A percentile compares a stretch with the other conserved stretches of the same genome.
Evolutionary conservation across 2,888 invertebrate species (phyloP).

Genomic region (Scaptomyza flava): DNA sequence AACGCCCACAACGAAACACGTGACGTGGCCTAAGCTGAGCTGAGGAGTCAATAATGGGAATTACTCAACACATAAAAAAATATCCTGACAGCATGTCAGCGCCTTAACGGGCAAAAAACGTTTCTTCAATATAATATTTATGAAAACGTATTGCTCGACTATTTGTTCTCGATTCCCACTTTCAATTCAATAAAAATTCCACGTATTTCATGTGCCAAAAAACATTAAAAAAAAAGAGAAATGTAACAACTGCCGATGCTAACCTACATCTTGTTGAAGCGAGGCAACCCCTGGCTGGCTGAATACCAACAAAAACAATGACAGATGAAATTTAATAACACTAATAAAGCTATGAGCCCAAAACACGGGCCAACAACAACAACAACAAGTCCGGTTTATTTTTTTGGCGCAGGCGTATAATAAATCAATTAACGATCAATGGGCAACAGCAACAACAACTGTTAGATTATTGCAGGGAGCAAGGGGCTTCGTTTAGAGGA

Average conservation of each 20-base stretch:
- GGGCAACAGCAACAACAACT: slow-evolving; percentile 19
- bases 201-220: slow-evolving; percentile 59
- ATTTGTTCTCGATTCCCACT: slow-evolving; percentile 24
- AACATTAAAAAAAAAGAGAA: neutral
- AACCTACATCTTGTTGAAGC: slow-evolving; percentile 41
- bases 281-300: slow-evolving; percentile 16
- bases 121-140: slow-evolving; percentile 25
- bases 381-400: slow-evolving; percentile 1
- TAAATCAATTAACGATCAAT: slow-evolving; percentile 72
- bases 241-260: slow-evolving; percentile 66
- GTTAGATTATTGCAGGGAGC: slow-evolving; percentile 41
- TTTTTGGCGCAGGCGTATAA: slow-evolving; percentile 70
- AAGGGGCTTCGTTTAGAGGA: slow-evolving; percentile 23
- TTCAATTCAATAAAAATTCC: slow-evolving; percentile 35
- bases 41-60: slow-evolving; percentile 34
- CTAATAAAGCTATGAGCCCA: slow-evolving; percentile 64
- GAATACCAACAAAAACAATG: slow-evolving; percentile 14
- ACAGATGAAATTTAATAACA: slow-evolving; percentile 75
- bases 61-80: slow-evolving; percentile 22
- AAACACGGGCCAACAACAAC: slow-evolving; percentile 47
- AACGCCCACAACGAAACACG: slow-evolving; percentile 6
- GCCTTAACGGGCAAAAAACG: neutral
- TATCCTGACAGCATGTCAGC: slow-evolving; percentile 47
- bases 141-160: slow-evolving; percentile 46
- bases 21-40: slow-evolving; percentile 19